phyloP scores from a whole-genome alignment of 2,888 invertebrate species.

The Gastrophysa polygoni region DNA sequence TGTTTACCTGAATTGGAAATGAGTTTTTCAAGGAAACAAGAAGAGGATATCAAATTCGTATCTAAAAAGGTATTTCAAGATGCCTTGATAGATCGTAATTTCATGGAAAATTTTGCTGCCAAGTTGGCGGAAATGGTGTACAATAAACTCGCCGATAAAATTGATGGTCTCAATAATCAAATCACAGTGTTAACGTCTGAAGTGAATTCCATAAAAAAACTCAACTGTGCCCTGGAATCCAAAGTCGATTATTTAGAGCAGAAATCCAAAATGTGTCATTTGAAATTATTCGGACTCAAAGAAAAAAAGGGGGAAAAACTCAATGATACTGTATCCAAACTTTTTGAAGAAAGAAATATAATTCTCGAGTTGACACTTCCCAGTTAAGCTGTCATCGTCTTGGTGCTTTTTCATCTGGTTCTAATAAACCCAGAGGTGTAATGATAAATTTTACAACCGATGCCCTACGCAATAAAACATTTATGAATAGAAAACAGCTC shows the following conservation, averaged over 20 bases:
- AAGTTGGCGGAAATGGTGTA: slow-evolving; percentile 3
- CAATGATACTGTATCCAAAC: neutral
- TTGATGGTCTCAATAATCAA: slow-evolving; percentile 2
- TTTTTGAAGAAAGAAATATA: neutral
- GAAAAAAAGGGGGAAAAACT: neutral
- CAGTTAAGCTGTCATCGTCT: too few species aligned
- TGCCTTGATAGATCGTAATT: neutral
- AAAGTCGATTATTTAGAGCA: neutral
- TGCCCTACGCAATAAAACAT: too few species aligned
- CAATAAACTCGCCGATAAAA: neutral
- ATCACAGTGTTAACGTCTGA: neutral
- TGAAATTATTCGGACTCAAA: neutral
- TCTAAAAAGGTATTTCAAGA: slow-evolving; percentile 1
- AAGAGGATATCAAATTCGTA: neutral
- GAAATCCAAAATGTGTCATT: neutral
- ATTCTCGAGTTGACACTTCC: too few species aligned
- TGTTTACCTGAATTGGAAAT: neutral
- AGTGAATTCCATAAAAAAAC: neutral
- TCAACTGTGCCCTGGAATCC: neutral
- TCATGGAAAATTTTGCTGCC: neutral
- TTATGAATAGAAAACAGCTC: too few species aligned
- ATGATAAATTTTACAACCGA: too few species aligned
- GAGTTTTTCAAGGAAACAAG: neutral
- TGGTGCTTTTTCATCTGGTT: too few species aligned
- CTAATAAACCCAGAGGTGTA: too few species aligned